Conservation (phyloP, 2,797 vertebrate species). For the Gymnopithys bicolor region DNA sequence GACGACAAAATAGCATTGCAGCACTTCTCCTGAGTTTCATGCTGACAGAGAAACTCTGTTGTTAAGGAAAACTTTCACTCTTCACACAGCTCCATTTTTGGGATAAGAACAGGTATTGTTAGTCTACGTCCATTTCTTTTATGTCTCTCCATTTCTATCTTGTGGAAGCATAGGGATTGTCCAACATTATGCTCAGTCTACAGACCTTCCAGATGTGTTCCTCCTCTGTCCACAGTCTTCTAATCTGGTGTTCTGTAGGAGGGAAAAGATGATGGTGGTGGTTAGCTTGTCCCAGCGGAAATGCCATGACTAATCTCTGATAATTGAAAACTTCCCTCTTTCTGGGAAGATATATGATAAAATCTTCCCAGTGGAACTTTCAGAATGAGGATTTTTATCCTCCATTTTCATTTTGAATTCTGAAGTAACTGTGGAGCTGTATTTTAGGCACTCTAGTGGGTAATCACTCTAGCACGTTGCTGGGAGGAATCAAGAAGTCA, state of each 20-base stretch:
- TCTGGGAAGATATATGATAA: neutral
- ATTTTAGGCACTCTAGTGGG: neutral
- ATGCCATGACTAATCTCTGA: neutral
- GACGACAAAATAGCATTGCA: neutral
- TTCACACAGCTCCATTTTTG: neutral
- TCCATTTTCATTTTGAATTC: neutral
- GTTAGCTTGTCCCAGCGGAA: neutral
- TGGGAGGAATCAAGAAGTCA: neutral
- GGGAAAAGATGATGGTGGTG: neutral
- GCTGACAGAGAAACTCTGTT: neutral
- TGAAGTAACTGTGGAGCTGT: neutral
- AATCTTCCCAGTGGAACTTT: neutral
- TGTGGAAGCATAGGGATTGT: neutral
- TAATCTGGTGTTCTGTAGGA: neutral
- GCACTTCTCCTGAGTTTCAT: neutral
- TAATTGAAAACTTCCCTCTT: neutral
- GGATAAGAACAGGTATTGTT: neutral
- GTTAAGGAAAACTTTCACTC: neutral
- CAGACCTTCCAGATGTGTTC: neutral
- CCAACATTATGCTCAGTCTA: rapidly evolving
- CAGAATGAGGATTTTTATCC: neutral
- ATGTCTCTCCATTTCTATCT: neutral
- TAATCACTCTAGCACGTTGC: neutral
- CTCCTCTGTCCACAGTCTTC: neutral
- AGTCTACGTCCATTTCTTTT: neutral